phyloP scores from a whole-genome alignment of 2,797 vertebrate genomes.

The Siniperca scherzeri region DNA sequence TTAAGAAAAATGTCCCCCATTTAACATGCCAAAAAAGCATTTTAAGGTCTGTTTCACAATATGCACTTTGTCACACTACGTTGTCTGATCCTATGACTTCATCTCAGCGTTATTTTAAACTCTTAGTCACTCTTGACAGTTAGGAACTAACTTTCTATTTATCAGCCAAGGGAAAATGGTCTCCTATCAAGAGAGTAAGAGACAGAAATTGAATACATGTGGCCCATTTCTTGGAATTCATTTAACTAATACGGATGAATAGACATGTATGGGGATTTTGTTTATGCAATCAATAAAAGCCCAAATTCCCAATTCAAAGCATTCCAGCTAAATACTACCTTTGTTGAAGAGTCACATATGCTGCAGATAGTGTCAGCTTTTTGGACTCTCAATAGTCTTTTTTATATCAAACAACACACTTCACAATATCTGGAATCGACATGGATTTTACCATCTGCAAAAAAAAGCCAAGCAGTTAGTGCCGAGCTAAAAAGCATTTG shows the following conservation, averaged over 20 bases:
- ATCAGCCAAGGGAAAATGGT: slow-evolving; percentile 37
- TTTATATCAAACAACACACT: slow-evolving; percentile 8
- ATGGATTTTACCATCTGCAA: slow-evolving; percentile 1
- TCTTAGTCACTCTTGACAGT: slow-evolving; percentile 60
- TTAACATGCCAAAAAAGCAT: slow-evolving; percentile 67
- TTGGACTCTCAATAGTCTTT: neutral
- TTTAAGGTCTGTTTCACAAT: slow-evolving; percentile 62
- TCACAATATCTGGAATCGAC: neutral
- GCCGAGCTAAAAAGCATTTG: neutral
- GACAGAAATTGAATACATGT: slow-evolving; percentile 52
- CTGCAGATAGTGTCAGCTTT: slow-evolving; percentile 1
- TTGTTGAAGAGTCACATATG: slow-evolving; percentile 15
- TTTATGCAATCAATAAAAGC: slow-evolving; percentile 23
- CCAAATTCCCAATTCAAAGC: neutral
- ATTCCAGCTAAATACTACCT: neutral
- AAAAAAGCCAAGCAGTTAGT: neutral
- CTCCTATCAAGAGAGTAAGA: slow-evolving; percentile 42
- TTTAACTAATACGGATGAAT: slow-evolving; percentile 27
- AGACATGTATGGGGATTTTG: neutral
- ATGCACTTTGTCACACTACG: slow-evolving; percentile 56
- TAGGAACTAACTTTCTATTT: slow-evolving; percentile 55
- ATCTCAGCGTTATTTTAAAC: slow-evolving; percentile 72
- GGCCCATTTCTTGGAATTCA: slow-evolving; percentile 21
- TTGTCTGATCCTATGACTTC: slow-evolving; percentile 67
- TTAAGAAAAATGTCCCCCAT: slow-evolving; percentile 48